Conservation (phyloP, 2,113 vertebrate species). For the Falcunculus frontatus region DNA sequence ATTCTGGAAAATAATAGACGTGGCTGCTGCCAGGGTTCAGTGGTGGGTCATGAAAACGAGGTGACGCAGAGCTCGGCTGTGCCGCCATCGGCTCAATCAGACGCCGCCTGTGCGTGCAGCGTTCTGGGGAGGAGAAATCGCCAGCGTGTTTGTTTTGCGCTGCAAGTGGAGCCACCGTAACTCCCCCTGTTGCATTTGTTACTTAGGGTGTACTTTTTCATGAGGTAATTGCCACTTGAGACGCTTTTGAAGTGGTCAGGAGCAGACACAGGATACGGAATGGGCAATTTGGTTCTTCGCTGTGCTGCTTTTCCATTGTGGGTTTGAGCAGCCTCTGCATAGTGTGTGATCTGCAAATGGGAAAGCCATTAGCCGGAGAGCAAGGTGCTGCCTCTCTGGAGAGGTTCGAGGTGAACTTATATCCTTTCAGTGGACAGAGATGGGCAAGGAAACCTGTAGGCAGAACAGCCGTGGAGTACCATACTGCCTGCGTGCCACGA, state of each 20-base stretch:
- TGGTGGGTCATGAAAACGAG: neutral
- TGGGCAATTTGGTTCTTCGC: neutral
- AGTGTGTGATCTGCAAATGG: neutral
- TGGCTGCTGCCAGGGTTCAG: neutral
- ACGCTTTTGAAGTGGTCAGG: neutral
- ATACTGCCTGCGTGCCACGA: fast-evolving
- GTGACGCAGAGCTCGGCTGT: neutral
- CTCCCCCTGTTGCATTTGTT: neutral
- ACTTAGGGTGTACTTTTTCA: neutral
- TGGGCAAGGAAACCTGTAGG: neutral
- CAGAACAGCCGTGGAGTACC: neutral
- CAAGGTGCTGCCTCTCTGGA: neutral
- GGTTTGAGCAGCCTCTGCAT: neutral
- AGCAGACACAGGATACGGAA: neutral
- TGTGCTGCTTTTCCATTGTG: neutral
- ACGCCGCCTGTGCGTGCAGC: fast-evolving
- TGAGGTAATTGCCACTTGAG: neutral
- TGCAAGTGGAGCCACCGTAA: neutral
- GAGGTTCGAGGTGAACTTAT: fast-evolving
- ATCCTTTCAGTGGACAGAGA: neutral
- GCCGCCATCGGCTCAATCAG: neutral
- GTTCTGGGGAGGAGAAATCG: neutral
- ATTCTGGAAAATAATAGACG: neutral
- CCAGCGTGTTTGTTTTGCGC: neutral
- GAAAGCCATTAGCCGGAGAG: neutral